Base-by-base conservation (phyloP, 2,888 invertebrate genomes). In the Cataglyphis cursor region DNA sequence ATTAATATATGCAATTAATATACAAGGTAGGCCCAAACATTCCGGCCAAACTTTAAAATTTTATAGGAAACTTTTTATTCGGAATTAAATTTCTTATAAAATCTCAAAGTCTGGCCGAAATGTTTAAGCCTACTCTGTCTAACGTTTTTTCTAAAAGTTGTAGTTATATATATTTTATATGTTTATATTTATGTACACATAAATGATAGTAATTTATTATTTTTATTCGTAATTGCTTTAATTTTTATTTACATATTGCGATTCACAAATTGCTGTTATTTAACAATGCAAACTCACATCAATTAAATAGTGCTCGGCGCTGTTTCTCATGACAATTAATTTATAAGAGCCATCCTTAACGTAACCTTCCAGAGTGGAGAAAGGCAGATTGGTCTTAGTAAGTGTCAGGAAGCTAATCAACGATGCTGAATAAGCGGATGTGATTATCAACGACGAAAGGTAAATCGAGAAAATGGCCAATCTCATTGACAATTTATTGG, bases 361-460 rank as follows among this genome's bases (percentile, higher is more conserved):
- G 41, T 93, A 93, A 21, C 88, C 93, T 18, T 92, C 89, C n/a
- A 93, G 6, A 12, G 88, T 91, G 10, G 87, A 81, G 73, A 94
- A 94, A 3, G 93, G 93, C 62, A 93, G 78, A 38, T 41, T 85
- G 3, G 84, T 68, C 6, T 85, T 78, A 6, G 81, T 73, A 8
- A 91, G 82, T 1, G 93, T 90, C 31, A 92, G 75, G 35, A 86
- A 93, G 21, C 92, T 92, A 38, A 91, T 92, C 62, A 94, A 87
- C 35, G 92, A 90, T 2, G 92, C 94, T 8, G 93, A 92, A 75
- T 93, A 94, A n/a, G 92, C 89, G 0, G 92, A 88, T 48, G 89
- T 85, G 1, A 92, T 85, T 10, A 94, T 81, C 21, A 93, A 57
- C 0, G 93, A 90, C 21, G 92, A 90, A 0, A 92, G 6, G 73